Conservation (phyloP, 64 coral and sea anemone genomes). For the Cladopsammia gracilis region DNA sequence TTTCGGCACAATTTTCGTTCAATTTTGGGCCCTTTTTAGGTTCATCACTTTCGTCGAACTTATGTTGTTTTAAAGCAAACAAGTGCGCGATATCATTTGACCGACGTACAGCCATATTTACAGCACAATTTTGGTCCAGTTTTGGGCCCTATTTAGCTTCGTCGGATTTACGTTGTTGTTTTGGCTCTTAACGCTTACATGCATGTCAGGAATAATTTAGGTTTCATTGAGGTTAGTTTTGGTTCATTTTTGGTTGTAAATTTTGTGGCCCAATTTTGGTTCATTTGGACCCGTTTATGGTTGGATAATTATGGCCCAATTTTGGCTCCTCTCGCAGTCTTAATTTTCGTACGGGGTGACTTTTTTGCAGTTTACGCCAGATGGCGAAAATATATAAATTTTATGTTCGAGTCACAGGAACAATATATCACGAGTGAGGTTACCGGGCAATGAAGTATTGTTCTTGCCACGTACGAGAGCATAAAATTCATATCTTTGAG, state of each 20-base stretch:
- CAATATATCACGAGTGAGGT: too few species aligned
- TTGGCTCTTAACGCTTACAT: neutral
- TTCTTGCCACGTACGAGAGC: too few species aligned
- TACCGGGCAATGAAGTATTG: too few species aligned
- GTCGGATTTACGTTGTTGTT: neutral
- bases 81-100: too few species aligned
- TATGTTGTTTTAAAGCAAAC: neutral
- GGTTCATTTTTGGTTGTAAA: conserved; percentile 6
- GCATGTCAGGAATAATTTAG: neutral
- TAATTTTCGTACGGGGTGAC: conserved; percentile 32
- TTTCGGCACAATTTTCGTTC: too few species aligned
- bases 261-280: conserved; percentile 3
- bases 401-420: too few species aligned
- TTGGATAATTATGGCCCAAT: neutral
- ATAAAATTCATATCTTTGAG: too few species aligned
- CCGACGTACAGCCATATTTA: conserved; percentile 29
- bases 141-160: neutral
- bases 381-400: too few species aligned
- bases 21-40: too few species aligned
- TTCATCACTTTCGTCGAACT: too few species aligned
- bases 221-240: conserved; percentile 20
- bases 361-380: too few species aligned
- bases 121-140: conserved; percentile 8
- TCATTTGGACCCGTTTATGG: neutral
- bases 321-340: neutral